Evolutionary conservation across 1,140 invertebrate species (phyloP), one percentile per base, ranked within the genome.

Genomic region (Drosophila pseudoananassae): DNA sequence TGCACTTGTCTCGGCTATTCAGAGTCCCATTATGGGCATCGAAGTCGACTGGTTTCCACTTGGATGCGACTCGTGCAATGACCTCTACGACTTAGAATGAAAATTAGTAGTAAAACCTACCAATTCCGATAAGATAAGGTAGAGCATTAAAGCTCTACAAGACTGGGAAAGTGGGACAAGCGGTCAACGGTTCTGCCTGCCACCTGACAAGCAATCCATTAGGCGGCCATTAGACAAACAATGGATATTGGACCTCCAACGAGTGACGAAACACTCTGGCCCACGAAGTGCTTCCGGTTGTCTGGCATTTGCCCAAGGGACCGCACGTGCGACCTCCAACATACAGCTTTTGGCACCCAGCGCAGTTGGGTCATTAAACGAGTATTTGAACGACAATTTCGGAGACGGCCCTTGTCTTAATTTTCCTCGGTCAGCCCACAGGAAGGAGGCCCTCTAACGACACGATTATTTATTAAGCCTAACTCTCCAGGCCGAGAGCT

Each of bases 381-480:
- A 57, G 64, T 75, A 85, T 85, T 60, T 69, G 81, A 85, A 78
- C 78, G 53, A 78, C 59, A 83, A 75, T 83, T 78, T 49, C 31
- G 14, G 66, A 12, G 38, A 7, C 8, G 31, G 61, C n/a, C 66
- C 49, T 68, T 54, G 20, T 27, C 14, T 29, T 33, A 36, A 10
- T 20, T 54, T 54, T 36, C 52, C 60, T 20, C 29, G 2, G 3
- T 3, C 14, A 27, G 27, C 20, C 47, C 47, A 66, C 53, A 87
- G 83, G 83, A 87, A 88, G 45, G 23, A 54, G 60, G 31, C 36
- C 73, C 66, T 73, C 65, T 83, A 83, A 82, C 60, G 82, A 64
- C 78, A 74, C 78, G 78, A 82, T 88, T 87, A 79, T 79, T 83
- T 76, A 88, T 88, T 88, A 76, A 71, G 78, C 78, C 27, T 38